phyloP scores from a whole-genome alignment of 2,113 vertebrate genomes.

The Callospermophilus lateralis region DNA sequence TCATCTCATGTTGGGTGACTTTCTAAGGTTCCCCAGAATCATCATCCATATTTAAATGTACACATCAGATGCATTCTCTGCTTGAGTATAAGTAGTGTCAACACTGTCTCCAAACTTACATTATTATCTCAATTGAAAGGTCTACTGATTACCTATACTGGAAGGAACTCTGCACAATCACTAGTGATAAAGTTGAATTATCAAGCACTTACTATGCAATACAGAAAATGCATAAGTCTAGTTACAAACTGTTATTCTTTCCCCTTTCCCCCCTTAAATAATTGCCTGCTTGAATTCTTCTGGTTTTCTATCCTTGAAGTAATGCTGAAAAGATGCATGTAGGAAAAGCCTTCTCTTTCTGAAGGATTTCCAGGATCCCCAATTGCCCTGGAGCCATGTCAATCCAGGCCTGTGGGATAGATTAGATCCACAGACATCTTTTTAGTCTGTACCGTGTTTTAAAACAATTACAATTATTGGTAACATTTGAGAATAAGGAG shows the following conservation, averaged over 20 bases:
- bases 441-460: not conserved
- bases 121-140: not conserved
- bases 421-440: not conserved
- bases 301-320: not conserved
- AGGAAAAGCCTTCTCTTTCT: not conserved
- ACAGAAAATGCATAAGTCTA: conserved; percentile 6
- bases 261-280: not conserved
- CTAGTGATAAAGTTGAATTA: not conserved
- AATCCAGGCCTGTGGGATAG: too few species aligned
- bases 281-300: not conserved
- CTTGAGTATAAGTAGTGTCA: not conserved
- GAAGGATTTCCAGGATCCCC: not conserved
- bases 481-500: not conserved
- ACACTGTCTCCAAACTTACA: not conserved
- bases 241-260: not conserved
- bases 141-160: not conserved
- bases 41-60: not conserved
- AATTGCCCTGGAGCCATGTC: not conserved
- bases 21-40: not conserved
- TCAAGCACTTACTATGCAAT: not conserved
- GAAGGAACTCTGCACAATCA: not conserved
- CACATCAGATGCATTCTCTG: not conserved
- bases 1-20: not conserved
- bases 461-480: not conserved
- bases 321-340: not conserved